These are phyloP conservation scores for Drosophila bunnanda DNA, from an alignment of 2,888 invertebrate species.

Conservation along the genomic window DNA sequence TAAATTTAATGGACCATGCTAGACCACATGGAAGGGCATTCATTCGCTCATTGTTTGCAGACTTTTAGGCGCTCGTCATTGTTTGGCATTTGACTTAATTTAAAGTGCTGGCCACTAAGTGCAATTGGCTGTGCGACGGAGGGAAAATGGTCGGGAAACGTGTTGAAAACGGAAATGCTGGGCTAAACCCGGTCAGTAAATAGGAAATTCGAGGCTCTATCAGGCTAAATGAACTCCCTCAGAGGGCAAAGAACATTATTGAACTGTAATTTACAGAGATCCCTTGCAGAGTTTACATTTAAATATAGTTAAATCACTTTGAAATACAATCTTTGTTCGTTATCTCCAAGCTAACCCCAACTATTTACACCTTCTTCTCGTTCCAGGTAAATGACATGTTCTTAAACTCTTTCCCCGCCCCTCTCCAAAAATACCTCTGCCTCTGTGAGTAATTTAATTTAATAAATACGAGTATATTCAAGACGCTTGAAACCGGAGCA, in stretches of 20 bases:
- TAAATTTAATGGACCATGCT: constrained; percentile 67
- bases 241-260: not conserved
- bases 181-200: constrained; percentile 27
- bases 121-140: constrained; percentile 53
- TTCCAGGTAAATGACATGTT: constrained; percentile 76
- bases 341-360: constrained; percentile 35
- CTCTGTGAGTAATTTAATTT: constrained; percentile 81
- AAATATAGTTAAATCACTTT: not conserved
- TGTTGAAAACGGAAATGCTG: constrained; percentile 21
- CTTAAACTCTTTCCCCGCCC: not conserved
- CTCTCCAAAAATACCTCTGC: constrained; percentile 59
- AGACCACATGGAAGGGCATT: constrained; percentile 24
- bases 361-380: constrained; percentile 47
- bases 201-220: constrained; percentile 2
- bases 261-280: not conserved
- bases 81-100: constrained; percentile 68
- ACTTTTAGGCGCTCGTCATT: constrained; percentile 59
- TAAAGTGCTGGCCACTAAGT: constrained; percentile 59
- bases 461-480: constrained; percentile 33
- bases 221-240: too few species aligned
- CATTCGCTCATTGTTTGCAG: constrained; percentile 60
- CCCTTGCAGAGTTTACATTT: not conserved
- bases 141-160: constrained; percentile 33
- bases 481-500: constrained; percentile 23
- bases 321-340: not conserved